A percentile compares a stretch with the other conserved stretches of the same genome.
Evolutionary conservation across 2,797 vertebrate species (phyloP).

Genomic region (Labroides dimidiatus): DNA sequence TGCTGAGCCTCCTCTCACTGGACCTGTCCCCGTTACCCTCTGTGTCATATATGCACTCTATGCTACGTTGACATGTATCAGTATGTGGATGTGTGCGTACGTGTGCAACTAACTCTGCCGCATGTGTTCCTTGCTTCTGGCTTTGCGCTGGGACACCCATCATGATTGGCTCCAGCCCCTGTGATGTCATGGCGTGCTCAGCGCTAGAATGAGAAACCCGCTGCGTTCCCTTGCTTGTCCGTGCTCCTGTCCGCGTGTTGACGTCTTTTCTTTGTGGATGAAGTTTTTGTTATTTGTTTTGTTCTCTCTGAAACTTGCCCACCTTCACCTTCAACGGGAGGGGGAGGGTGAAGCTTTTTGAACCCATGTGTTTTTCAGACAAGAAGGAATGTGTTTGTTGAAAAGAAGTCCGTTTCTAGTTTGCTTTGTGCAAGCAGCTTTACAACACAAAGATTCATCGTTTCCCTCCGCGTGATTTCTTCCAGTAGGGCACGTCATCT

Average conservation of each 20-base stretch:
- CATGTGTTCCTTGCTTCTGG: constrained; percentile 81
- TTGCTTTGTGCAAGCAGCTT: constrained; percentile 62
- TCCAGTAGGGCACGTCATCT: constrained; percentile 55
- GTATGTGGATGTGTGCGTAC: constrained; percentile 69
- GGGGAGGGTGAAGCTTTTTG: constrained; percentile 32
- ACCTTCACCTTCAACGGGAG: constrained; percentile 27
- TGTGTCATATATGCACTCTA: constrained; percentile 87
- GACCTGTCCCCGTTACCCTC: constrained; percentile 74
- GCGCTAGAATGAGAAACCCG: constrained; percentile 71
- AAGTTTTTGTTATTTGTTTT: constrained; percentile 31
- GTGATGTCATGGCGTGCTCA: constrained; percentile 74
- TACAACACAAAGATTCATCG: constrained; percentile 41
- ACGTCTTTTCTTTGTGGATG: constrained; percentile 55
- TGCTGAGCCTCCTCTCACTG: constrained; percentile 71
- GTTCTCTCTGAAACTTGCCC: constrained; percentile 30
- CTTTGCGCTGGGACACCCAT: constrained; percentile 71
- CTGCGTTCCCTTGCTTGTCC: constrained; percentile 58
- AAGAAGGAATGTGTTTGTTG: constrained; percentile 55
- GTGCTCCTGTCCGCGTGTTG: constrained; percentile 60
- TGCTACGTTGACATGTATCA: constrained; percentile 79
- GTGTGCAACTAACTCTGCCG: constrained; percentile 73
- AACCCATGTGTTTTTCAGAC: constrained; percentile 52
- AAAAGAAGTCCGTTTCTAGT: constrained; percentile 34
- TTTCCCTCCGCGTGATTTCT: constrained; percentile 31
- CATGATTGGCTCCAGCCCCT: constrained; percentile 69